Evolutionary conservation across 2,797 vertebrate species (phyloP).

Genomic region (Melanotaenia boesemani): DNA sequence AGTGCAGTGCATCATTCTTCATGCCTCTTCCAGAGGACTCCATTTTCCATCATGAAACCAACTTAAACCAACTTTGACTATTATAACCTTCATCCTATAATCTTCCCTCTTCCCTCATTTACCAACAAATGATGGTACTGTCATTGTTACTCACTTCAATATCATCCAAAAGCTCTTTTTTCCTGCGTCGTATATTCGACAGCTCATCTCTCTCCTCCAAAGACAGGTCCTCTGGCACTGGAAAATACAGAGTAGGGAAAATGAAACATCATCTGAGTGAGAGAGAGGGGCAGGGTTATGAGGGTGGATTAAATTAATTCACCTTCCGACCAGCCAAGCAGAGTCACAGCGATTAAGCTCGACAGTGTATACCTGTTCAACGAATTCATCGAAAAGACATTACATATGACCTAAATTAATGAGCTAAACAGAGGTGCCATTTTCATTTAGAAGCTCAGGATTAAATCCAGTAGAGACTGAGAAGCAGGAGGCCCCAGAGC

Average conservation of each 20-base stretch:
- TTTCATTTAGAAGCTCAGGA: neutral
- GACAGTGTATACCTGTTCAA: constrained; percentile 53
- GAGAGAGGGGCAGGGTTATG: constrained; percentile 36
- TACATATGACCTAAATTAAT: constrained; percentile 65
- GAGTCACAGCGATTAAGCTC: constrained; percentile 60
- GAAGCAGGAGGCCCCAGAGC: constrained; percentile 1
- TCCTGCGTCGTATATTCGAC: constrained; percentile 94
- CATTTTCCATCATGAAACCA: neutral
- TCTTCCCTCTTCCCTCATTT: neutral
- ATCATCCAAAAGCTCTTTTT: constrained; percentile 98
- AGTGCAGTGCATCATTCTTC: neutral
- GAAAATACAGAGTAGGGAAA: constrained; percentile 43
- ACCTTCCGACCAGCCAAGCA: constrained; percentile 58
- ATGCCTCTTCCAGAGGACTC: neutral
- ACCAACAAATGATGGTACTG: constrained; percentile 1
- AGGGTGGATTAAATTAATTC: constrained; percentile 70
- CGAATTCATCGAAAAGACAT: constrained; percentile 42
- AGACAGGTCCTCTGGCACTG: constrained; percentile 96
- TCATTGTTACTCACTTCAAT: constrained; percentile 89
- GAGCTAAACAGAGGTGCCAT: constrained; percentile 14
- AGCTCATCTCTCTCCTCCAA: constrained; percentile 94
- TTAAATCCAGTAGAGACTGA: constrained; percentile 19
- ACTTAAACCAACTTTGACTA: neutral
- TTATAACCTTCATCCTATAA: neutral
- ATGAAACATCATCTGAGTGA: constrained; percentile 48